phyloP scores from a whole-genome alignment of 2,888 invertebrate species.

The Oligia strigilis region DNA sequence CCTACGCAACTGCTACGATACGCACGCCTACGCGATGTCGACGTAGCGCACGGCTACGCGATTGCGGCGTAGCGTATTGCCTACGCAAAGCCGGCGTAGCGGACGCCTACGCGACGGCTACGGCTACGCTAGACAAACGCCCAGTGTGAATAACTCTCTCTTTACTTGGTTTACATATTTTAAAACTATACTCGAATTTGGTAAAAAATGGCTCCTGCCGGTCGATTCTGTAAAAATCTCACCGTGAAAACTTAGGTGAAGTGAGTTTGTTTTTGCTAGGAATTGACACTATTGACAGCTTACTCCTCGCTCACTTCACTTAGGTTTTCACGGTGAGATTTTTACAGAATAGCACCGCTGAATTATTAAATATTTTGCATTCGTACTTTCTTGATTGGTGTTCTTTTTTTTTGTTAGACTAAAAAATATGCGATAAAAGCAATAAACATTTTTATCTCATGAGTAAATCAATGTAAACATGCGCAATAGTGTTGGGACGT shows the following conservation, averaged over 20 bases:
- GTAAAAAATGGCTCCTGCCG: background rate
- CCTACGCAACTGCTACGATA: constrained; percentile 13
- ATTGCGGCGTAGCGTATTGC: background rate
- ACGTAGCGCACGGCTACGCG: background rate
- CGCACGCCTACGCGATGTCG: background rate
- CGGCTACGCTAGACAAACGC: constrained; percentile 22
- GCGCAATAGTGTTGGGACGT: background rate
- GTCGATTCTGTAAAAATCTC: too few species aligned
- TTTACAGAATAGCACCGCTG: too few species aligned
- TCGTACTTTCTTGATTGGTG: background rate
- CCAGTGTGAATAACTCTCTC: background rate
- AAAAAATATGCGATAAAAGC: background rate
- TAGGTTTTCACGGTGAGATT: too few species aligned
- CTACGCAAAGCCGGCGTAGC: constrained; percentile 12
- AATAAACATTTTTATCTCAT: background rate
- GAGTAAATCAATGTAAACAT: constrained; percentile 25
- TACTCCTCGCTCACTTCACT: too few species aligned
- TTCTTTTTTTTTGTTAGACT: background rate
- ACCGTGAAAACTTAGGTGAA: too few species aligned
- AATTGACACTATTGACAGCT: too few species aligned
- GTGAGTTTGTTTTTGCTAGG: too few species aligned
- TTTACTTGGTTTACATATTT: background rate
- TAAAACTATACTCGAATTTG: background rate
- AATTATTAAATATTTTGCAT: background rate
- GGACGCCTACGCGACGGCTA: constrained; percentile 9